Evolutionary conservation across 2,797 vertebrate genomes (phyloP).

Genomic region (Loriculus beryllinus): DNA sequence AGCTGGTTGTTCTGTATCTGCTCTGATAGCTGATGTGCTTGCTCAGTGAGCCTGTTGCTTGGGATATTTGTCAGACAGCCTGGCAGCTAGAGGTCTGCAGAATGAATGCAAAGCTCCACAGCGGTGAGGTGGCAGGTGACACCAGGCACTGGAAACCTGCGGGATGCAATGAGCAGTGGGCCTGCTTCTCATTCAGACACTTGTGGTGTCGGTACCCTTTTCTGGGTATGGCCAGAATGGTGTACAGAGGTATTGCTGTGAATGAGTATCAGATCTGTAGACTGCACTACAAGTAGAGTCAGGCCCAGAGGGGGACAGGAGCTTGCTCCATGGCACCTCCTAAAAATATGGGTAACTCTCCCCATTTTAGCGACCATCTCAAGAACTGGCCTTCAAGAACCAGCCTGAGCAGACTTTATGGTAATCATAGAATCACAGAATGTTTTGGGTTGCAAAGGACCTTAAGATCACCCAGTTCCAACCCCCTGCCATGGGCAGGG

Average conservation of each 20-base stretch:
- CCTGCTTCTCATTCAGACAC: rapidly evolving
- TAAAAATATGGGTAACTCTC: rapidly evolving
- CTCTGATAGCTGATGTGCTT: not conserved
- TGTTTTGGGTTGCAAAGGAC: not conserved
- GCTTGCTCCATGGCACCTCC: not conserved
- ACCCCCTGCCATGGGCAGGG: not conserved
- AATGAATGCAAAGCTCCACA: not conserved
- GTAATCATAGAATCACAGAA: not conserved
- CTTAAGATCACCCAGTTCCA: not conserved
- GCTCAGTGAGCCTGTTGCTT: constrained; percentile 30
- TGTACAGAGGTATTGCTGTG: rapidly evolving
- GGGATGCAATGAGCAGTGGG: not conserved
- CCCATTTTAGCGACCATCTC: not conserved
- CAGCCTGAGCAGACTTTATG: not conserved
- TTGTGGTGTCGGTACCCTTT: not conserved
- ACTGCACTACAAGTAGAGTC: not conserved
- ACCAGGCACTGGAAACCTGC: not conserved
- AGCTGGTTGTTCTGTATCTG: not conserved
- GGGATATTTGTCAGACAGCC: not conserved
- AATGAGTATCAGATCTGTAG: not conserved
- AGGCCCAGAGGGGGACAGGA: not conserved
- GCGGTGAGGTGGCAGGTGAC: not conserved
- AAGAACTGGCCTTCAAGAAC: not conserved
- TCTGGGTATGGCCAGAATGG: not conserved
- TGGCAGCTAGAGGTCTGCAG: not conserved